Percentiles rank a stretch among this genome's conserved stretches.
Conservation (phyloP, 2,797 vertebrate species). For the Astyanax mexicanus region DNA sequence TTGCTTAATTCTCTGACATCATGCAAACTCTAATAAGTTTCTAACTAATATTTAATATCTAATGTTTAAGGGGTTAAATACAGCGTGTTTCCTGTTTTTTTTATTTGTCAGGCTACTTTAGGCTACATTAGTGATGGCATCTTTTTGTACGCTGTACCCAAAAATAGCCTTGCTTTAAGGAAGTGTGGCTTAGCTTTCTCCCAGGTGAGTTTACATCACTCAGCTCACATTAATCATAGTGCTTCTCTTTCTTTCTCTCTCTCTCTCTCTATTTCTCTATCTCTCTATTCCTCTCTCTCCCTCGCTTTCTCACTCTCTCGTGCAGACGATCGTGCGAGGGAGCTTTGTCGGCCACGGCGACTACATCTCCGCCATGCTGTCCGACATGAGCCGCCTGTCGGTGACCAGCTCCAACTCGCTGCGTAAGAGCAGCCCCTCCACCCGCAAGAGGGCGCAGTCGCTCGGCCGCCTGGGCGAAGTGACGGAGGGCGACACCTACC, state of each 20-base stretch:
- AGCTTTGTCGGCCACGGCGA: conserved; percentile 91
- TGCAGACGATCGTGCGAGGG: conserved; percentile 93
- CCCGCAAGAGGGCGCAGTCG: conserved; percentile 91
- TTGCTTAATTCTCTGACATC: too few relatives aligned
- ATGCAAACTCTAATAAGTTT: not conserved
- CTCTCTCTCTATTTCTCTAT: not conserved
- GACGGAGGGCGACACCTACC: conserved; percentile 86
- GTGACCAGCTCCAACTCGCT: conserved; percentile 98
- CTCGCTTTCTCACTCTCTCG: too few relatives aligned
- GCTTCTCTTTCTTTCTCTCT: not conserved
- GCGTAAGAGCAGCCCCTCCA: conserved; percentile 88
- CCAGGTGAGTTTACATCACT: conserved; percentile 32
- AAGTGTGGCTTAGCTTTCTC: conserved; percentile 36
- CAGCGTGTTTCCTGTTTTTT: not conserved
- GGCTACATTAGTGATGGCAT: conserved; percentile 54
- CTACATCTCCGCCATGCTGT: conserved; percentile 94
- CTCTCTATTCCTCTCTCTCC: not conserved
- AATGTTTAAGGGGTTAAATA: not conserved
- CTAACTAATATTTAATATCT: not conserved
- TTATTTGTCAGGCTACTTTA: not conserved
- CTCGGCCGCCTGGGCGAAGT: conserved; percentile 91
- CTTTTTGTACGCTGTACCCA: conserved; percentile 24
- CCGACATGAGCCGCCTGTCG: conserved; percentile 94
- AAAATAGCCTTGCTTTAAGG: conserved; percentile 43
- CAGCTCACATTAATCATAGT: conserved; percentile 45